These are phyloP conservation scores for Pantelozetes paolii DNA, from an alignment of 2,888 invertebrate species.

Conservation along the genomic window DNA sequence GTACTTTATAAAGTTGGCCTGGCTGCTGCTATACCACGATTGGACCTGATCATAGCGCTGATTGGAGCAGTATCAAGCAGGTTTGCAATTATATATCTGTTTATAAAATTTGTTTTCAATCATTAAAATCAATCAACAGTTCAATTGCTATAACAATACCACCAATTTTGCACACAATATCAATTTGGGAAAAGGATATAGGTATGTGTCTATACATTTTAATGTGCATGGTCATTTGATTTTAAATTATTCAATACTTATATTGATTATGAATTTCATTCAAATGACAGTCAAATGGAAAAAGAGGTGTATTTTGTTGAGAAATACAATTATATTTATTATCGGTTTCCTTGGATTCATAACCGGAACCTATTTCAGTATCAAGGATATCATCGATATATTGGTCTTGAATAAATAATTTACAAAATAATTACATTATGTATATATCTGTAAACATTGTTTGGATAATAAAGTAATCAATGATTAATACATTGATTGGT, in stretches of 20 bases:
- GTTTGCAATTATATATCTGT: not conserved
- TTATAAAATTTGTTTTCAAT: not conserved
- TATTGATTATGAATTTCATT: too few species aligned
- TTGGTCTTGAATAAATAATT: too few species aligned
- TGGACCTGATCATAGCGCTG: conserved; percentile 36
- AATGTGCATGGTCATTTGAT: too few species aligned
- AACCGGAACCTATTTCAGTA: conserved; percentile 33
- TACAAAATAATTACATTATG: too few species aligned
- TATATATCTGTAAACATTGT: too few species aligned
- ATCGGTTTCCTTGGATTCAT: conserved; percentile 25
- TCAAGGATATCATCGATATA: conserved; percentile 10
- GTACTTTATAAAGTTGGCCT: conserved; percentile 20
- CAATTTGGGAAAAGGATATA: conserved; percentile 14
- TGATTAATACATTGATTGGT: not conserved
- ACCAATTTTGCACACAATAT: conserved; percentile 36
- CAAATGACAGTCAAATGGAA: too few species aligned
- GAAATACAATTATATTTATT: conserved; percentile 12
- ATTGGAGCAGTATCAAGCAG: conserved; percentile 1
- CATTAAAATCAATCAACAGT: too few species aligned
- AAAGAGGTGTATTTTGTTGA: not conserved
- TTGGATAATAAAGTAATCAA: not conserved
- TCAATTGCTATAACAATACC: conserved; percentile 38
- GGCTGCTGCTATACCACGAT: conserved; percentile 35
- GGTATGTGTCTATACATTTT: conserved; percentile 6
- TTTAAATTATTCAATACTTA: too few species aligned